Conservation (phyloP, 64 coral and sea anemone genomes). For the Pachyseris speciosa region DNA sequence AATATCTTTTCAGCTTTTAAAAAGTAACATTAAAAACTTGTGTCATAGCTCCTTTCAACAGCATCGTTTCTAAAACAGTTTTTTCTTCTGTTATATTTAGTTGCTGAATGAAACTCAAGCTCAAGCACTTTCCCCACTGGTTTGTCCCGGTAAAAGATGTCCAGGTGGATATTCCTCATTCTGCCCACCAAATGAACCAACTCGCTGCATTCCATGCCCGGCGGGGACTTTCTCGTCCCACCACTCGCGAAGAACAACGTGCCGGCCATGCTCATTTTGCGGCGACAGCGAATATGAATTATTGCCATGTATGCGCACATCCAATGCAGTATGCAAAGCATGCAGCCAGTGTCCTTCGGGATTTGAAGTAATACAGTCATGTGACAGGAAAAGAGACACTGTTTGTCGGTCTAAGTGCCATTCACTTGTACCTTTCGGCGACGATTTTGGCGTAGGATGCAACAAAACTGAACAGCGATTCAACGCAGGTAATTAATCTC, state of each 20-base stretch:
- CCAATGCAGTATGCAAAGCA: constrained; percentile 8
- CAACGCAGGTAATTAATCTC: background rate
- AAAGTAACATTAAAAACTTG: no score
- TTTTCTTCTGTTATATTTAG: background rate
- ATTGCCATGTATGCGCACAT: background rate
- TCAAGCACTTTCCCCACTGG: no score
- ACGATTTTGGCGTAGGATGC: background rate
- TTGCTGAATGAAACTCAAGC: background rate
- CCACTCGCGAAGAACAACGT: background rate
- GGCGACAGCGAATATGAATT: background rate
- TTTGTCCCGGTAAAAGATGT: background rate
- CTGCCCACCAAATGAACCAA: background rate
- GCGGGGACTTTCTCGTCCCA: background rate
- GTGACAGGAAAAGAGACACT: background rate
- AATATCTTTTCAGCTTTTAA: no score
- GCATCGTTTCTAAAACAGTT: no score
- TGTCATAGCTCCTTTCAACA: no score
- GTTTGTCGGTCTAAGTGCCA: background rate
- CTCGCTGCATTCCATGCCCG: background rate
- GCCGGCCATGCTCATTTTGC: background rate
- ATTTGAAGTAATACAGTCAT: background rate
- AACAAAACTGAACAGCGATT: background rate
- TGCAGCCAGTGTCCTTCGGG: background rate
- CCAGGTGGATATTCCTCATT: background rate
- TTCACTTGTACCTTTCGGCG: background rate